phyloP scores from a whole-genome alignment of 2,797 vertebrate genomes.

The Liasis olivaceus region DNA sequence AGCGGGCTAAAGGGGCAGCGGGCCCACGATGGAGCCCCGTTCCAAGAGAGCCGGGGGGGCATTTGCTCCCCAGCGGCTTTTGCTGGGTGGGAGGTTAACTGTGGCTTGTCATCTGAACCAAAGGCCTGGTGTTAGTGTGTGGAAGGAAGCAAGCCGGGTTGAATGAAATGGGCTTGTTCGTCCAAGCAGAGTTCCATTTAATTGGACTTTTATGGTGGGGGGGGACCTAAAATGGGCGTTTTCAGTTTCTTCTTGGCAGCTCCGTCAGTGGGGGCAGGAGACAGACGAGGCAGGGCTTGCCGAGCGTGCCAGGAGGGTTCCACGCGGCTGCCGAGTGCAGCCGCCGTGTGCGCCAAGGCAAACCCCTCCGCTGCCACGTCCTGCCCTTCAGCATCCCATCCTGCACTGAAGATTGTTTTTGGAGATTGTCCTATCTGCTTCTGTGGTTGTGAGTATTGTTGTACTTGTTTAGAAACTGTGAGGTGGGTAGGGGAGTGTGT shows the following conservation, averaged over 20 bases:
- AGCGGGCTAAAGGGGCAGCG: too few species aligned
- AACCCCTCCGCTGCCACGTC: background rate
- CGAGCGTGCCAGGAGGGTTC: background rate
- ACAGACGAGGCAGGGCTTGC: background rate
- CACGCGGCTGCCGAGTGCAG: background rate
- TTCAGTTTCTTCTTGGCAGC: background rate
- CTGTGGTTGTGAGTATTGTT: constrained; percentile 56
- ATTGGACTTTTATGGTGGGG: background rate
- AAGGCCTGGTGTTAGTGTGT: background rate
- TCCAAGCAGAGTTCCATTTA: background rate
- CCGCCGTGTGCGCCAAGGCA: too few species aligned
- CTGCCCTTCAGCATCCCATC: background rate
- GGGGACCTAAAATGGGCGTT: background rate
- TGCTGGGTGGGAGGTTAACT: background rate
- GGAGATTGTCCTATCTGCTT: constrained; percentile 19
- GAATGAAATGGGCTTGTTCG: background rate
- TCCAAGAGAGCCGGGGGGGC: background rate
- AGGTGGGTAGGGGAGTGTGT: background rate
- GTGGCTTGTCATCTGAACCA: background rate
- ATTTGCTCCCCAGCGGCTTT: background rate
- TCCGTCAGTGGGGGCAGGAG: background rate
- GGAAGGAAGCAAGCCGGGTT: background rate
- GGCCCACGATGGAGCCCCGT: too few species aligned
- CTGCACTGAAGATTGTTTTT: constrained; percentile 15
- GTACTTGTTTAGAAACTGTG: constrained; percentile 51